Percentiles rank a stretch among this genome's conserved stretches.
These are phyloP conservation scores for Sinocyclocheilus maitianheensis DNA, from an alignment of 2,113 vertebrate species.

Conservation along the genomic window DNA sequence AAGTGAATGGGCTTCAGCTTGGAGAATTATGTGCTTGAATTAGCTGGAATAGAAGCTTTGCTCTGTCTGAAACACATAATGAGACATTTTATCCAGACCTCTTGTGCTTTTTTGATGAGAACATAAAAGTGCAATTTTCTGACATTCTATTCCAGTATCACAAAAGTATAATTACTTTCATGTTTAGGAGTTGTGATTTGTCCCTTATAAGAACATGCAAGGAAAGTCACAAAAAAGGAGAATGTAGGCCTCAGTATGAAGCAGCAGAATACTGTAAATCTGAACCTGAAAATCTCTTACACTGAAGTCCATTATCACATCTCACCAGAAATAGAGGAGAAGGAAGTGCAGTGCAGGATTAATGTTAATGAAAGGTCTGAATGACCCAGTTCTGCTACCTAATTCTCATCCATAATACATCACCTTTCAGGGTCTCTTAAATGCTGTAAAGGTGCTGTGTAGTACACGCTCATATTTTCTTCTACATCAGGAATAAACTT, in stretches of 20 bases:
- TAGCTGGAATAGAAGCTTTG: not conserved
- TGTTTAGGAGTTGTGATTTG: not conserved
- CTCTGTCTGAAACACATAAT: not conserved
- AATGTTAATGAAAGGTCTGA: conserved; percentile 22
- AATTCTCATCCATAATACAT: conserved; percentile 13
- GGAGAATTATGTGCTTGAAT: conserved; percentile 5
- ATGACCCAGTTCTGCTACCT: conserved; percentile 8
- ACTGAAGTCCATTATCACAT: conserved; percentile 1
- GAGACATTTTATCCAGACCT: not conserved
- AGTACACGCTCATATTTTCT: not conserved
- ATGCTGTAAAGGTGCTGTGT: not conserved
- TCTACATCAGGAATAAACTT: not conserved
- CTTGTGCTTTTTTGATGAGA: not conserved
- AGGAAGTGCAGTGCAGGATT: conserved; percentile 16
- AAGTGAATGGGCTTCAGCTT: not conserved
- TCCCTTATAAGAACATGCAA: not conserved
- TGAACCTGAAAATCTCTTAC: not conserved
- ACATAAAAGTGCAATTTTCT: not conserved
- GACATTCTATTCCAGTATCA: not conserved
- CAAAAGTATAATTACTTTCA: not conserved
- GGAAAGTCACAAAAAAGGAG: not conserved
- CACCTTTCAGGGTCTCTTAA: not conserved
- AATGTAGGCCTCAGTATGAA: not conserved
- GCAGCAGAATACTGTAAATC: not conserved
- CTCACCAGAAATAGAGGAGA: not conserved